Conservation (phyloP, 2,113 vertebrate genomes). For the Paradisaea rubra region DNA sequence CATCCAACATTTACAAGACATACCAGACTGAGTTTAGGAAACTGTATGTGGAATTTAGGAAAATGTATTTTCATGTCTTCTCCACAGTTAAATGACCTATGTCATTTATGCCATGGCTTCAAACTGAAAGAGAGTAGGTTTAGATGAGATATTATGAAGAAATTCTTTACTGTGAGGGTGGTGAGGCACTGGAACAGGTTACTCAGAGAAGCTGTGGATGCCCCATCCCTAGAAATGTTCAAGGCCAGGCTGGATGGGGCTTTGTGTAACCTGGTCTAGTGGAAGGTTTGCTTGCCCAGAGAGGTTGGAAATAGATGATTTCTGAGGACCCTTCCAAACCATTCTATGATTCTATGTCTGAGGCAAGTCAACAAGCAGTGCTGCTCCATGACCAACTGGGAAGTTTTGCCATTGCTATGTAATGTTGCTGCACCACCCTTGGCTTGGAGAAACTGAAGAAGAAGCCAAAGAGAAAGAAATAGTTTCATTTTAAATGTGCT, state of each 20-base stretch:
- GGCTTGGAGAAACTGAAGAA: background rate
- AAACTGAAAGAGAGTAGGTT: background rate
- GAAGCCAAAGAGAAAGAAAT: background rate
- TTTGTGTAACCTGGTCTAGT: background rate
- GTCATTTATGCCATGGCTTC: background rate
- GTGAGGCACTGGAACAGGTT: background rate
- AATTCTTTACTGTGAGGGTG: background rate
- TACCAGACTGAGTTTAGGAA: background rate
- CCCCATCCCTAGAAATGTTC: background rate
- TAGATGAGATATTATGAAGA: background rate
- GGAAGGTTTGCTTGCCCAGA: background rate
- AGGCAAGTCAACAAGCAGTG: background rate
- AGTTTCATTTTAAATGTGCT: background rate
- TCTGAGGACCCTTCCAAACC: background rate
- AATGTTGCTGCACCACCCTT: background rate
- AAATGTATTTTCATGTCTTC: background rate
- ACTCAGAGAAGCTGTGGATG: background rate
- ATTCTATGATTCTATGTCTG: background rate
- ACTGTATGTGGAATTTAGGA: background rate
- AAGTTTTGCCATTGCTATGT: background rate
- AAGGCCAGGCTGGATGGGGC: background rate
- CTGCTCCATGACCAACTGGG: background rate
- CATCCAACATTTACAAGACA: background rate
- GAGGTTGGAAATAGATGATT: background rate
- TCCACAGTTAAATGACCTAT: background rate